Percentiles rank a stretch among this genome's conserved stretches.
Conservation (phyloP, 2,113 vertebrate species). For the Pterocles gutturalis region DNA sequence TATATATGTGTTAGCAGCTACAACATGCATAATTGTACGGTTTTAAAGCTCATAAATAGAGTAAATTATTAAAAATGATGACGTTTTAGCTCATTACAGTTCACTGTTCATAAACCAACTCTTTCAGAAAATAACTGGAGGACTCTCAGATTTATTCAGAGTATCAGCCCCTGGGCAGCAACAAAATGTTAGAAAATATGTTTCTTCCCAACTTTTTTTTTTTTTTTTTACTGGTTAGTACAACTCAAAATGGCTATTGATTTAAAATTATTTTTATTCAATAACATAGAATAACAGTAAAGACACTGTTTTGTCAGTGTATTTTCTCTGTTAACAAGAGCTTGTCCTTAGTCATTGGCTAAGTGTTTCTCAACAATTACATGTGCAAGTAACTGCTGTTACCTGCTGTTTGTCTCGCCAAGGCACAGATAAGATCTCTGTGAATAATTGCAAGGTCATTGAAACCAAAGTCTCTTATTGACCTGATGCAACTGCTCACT, state of each 20-base stretch:
- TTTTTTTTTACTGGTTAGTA: background rate
- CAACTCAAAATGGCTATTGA: background rate
- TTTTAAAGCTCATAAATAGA: background rate
- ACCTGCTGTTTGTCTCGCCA: background rate
- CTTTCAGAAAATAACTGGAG: background rate
- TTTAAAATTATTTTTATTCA: slow-evolving; percentile 9
- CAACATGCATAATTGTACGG: background rate
- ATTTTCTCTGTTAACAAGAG: background rate
- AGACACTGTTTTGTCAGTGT: background rate
- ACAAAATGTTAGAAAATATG: background rate
- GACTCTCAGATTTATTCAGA: background rate
- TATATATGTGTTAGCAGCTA: background rate
- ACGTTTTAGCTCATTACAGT: background rate
- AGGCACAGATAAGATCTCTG: background rate
- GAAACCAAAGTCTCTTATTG: background rate
- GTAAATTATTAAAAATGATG: background rate
- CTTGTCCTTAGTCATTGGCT: background rate
- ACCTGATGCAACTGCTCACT: background rate
- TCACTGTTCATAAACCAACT: background rate
- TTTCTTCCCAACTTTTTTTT: background rate
- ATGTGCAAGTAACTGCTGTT: background rate
- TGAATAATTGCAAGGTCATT: background rate
- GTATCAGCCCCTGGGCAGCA: background rate
- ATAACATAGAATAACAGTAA: background rate
- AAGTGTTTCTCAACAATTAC: background rate